Base-by-base conservation (phyloP, 2,797 vertebrate genomes). In the Phoxinus dragarum region DNA sequence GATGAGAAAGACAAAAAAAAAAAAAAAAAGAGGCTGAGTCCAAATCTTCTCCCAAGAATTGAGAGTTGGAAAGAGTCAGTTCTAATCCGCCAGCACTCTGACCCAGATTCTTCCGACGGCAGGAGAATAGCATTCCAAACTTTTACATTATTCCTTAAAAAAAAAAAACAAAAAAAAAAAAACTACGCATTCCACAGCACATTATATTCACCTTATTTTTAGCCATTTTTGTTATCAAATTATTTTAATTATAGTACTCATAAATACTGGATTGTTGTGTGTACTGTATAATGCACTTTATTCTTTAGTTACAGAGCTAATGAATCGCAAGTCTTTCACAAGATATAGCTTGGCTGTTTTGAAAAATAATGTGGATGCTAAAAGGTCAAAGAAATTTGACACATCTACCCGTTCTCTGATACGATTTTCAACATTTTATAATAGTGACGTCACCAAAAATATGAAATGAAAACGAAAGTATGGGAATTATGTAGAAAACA, bases 41-140 rank as follows among this genome's bases (percentile, higher is more conserved):
- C 23, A 80, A 80, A 47, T 64, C 17, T 66, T 80, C 84, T 73
- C 34, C 40, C 59, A 80, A 86, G 68, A 85, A 75, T 34, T 21
- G 54, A 73, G 78, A 61, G 44, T 80, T 67, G 66, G 68, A 71
- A 54, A 88, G 68, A 83, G 66, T 80, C 54, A 8, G 11, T 36
- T 86, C 19, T 79, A 77, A 81, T 72, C 47, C 9, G 11, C 67
- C 74, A 75, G 80, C 11, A 79, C 47, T 73, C 54, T 87, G 88
- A 89, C 84, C 88, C 81, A 88, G 87, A 87, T 84, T 85, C 72
- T 40, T 85, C 82, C 67, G 86, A 79, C 84, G 68, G 56, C 67
- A n/a, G 74, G 49, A 71, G 47, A 49, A 49, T 16, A 16, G 47
- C 34, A 27, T 73, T 59, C 52, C 31, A 77, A 80, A 73, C 56